Evolutionary conservation across 2,113 vertebrate genomes (phyloP), one percentile per base, ranked within the genome.

Genomic region (Malurus melanocephalus): DNA sequence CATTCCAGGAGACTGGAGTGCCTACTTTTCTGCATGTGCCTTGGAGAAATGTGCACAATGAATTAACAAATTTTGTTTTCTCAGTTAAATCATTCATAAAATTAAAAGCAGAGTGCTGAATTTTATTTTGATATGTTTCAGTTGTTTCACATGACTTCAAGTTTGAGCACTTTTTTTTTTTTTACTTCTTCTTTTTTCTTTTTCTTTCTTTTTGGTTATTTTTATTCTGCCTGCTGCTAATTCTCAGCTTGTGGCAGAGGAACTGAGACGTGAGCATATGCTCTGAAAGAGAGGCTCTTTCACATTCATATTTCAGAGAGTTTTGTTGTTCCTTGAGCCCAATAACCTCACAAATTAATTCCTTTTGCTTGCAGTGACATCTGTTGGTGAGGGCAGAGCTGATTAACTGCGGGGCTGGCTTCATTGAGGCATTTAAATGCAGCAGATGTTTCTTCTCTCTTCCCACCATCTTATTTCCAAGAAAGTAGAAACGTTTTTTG

Each of bases 291-390:
- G 30, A 91, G 13, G 32, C 28, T 90, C 38, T 86, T 95, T 92
- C 69, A 77, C 73, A 2, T 92, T 83, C 90, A 24, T 59, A 38
- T 87, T 95, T 92, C 87, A 59, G 55, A 74, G 72, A 51, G 38
- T 81, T 83, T 67, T 78, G 67, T 84, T 22, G 1, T 38, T 84
- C 26, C 80, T 82, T 45, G 14, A 88, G 76, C 45, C n/a, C 18
- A 64, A 35, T 62, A 78, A 94, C 43, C 67, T 86, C 60, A 64
- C 77, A 59, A 72, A 94, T 88, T 86, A 85, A 93, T 93, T 93
- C 81, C 57, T 95, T 93, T 89, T 94, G 71, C 71, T 88, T 94
- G 59, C 60, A 94, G 78, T 93, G 94, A 95, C 81, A 92, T 94
- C 94, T 94, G 85, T 94, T 83, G 87, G 84, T 71, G 71, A 95